Conservation (phyloP, 2,888 invertebrate genomes). For the Clanis bilineata region DNA sequence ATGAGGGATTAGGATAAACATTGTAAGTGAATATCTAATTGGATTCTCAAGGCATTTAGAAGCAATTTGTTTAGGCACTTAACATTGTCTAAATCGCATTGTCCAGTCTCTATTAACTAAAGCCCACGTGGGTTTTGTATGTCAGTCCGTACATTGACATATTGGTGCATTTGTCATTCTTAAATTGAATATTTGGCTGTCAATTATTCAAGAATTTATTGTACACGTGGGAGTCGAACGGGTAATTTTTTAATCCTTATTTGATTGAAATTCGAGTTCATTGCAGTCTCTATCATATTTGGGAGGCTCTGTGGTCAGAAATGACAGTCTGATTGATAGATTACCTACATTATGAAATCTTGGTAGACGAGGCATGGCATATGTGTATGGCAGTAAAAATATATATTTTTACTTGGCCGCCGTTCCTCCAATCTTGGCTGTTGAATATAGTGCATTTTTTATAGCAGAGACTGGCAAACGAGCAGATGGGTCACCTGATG, state of each 20-base stretch:
- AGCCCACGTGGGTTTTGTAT: neutral
- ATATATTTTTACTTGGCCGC: too few species aligned
- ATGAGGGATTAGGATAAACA: neutral
- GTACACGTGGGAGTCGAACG: neutral
- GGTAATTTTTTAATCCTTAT: neutral
- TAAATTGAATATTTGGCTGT: conserved; percentile 25
- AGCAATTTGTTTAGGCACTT: neutral
- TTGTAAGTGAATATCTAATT: neutral
- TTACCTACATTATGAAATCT: too few species aligned
- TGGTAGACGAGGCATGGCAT: too few species aligned
- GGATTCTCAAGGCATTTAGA: neutral
- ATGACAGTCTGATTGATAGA: too few species aligned
- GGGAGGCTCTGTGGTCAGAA: too few species aligned
- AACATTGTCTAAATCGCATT: neutral
- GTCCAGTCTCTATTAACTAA: neutral
- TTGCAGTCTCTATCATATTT: too few species aligned
- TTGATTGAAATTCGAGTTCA: neutral
- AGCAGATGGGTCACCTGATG: too few species aligned
- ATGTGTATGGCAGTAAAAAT: too few species aligned
- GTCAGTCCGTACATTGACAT: conserved; percentile 24
- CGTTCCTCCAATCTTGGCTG: too few species aligned
- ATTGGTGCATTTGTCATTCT: conserved; percentile 30
- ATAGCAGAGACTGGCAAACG: too few species aligned
- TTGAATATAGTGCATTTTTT: too few species aligned
- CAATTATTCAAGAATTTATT: neutral